Evolutionary conservation across 2,888 invertebrate species (phyloP).

Genomic region (Coleophora flavipennella): DNA sequence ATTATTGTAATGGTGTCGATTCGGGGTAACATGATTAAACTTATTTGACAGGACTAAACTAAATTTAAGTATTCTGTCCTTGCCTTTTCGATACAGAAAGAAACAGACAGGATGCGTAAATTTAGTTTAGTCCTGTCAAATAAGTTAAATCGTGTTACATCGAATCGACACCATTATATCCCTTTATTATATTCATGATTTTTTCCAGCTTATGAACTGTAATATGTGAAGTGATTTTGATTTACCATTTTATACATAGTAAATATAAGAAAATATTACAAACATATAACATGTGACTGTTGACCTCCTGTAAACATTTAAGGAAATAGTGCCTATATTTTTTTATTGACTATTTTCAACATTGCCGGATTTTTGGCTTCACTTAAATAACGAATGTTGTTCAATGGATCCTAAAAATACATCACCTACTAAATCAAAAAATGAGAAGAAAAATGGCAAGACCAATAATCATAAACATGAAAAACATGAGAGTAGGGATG

Average conservation of each 20-base stretch:
- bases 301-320: constrained; percentile 28
- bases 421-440: constrained; percentile 38
- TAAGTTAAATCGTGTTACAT: no score
- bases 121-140: no score
- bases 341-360: constrained; percentile 15
- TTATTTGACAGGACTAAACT: no score
- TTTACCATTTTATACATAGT: neutral
- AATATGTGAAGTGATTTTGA: no score
- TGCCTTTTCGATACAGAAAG: no score
- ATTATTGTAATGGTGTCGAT: no score
- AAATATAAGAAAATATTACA: neutral
- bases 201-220: no score
- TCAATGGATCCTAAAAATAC: constrained; percentile 57
- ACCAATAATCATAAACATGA: constrained; percentile 3
- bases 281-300: constrained; percentile 52
- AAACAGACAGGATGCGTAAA: no score
- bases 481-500: constrained; percentile 25
- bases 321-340: constrained; percentile 29
- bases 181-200: no score
- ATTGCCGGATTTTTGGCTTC: constrained; percentile 24
- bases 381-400: constrained; percentile 39
- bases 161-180: no score
- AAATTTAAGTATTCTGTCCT: no score
- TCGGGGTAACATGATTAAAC: no score
- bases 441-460: constrained; percentile 51